These are phyloP conservation scores for Ciona savignyi DNA, from an alignment of 23 tunicate species.

Conservation along the genomic window DNA sequence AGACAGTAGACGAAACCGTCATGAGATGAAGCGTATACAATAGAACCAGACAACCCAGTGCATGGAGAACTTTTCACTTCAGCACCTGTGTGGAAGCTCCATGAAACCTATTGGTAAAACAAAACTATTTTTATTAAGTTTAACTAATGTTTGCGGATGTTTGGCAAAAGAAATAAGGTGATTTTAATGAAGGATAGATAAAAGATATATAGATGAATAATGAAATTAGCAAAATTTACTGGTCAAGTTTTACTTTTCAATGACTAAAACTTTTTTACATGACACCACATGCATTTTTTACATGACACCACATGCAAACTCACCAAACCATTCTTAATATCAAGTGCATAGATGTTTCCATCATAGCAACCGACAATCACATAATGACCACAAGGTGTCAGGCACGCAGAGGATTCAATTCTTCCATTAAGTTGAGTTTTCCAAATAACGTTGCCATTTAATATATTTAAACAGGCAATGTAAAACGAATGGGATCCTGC, in stretches of 20 bases:
- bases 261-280: too few species aligned
- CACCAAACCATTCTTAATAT: conserved; percentile 24
- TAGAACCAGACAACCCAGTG: conserved; percentile 16
- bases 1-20: conserved; percentile 73
- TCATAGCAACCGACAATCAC: conserved; percentile 85
- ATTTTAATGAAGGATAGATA: too few species aligned
- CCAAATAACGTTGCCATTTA: conserved; percentile 40
- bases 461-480: conserved; percentile 22
- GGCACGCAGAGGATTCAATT: conserved; percentile 81
- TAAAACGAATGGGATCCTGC: conserved; percentile 66
- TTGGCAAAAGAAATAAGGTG: too few species aligned
- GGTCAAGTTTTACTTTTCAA: too few species aligned
- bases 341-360: conserved; percentile 29
- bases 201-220: too few species aligned
- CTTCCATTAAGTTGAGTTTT: conserved; percentile 41
- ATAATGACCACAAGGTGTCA: conserved; percentile 25
- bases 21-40: conserved; percentile 67
- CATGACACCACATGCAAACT: background rate
- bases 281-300: too few species aligned
- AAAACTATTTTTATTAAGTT: too few species aligned
- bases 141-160: too few species aligned
- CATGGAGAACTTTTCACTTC: conserved; percentile 86
- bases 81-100: conserved; percentile 76
- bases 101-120: conserved; percentile 30
- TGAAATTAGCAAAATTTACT: too few species aligned